Evolutionary conservation across 2,888 invertebrate genomes (phyloP).

Genomic region (Heliothis peltigera): DNA sequence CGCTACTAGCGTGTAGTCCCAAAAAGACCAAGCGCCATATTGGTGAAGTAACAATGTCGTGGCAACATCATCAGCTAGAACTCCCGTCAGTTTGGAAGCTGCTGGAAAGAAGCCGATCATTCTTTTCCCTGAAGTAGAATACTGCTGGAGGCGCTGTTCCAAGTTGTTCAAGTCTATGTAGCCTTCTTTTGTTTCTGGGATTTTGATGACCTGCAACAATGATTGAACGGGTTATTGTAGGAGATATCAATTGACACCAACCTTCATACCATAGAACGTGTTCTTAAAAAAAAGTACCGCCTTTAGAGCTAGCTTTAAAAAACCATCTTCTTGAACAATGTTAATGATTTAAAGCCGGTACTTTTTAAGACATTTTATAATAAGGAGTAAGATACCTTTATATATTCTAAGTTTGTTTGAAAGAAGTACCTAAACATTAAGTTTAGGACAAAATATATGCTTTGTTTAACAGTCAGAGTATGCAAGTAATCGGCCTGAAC

Average conservation of each 20-base stretch:
- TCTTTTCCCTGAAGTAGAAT: slow-evolving; percentile 90
- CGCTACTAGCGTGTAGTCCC: slow-evolving; percentile 97
- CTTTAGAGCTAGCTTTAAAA: too few relatives aligned
- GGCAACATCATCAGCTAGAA: slow-evolving; percentile 95
- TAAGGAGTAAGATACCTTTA: too few relatives aligned
- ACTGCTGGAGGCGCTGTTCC: slow-evolving; percentile 92
- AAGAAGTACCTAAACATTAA: too few relatives aligned
- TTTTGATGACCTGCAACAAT: slow-evolving; percentile 92
- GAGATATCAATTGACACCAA: neutral
- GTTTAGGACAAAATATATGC: neutral
- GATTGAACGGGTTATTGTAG: neutral
- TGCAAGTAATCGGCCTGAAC: neutral
- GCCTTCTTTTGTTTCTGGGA: slow-evolving; percentile 94
- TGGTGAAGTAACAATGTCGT: slow-evolving; percentile 95
- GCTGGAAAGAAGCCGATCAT: slow-evolving; percentile 96
- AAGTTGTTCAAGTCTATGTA: slow-evolving; percentile 94
- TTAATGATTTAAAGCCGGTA: too few relatives aligned
- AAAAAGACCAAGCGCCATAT: slow-evolving; percentile 95
- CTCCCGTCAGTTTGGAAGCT: slow-evolving; percentile 96
- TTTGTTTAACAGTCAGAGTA: neutral
- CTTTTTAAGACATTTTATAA: too few relatives aligned
- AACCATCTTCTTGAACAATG: too few relatives aligned
- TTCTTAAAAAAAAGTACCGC: too few relatives aligned
- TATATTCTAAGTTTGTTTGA: too few relatives aligned
- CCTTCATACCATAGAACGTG: too few relatives aligned